Conservation (phyloP, 1,140 invertebrate genomes). For the Drosophila serrata region DNA sequence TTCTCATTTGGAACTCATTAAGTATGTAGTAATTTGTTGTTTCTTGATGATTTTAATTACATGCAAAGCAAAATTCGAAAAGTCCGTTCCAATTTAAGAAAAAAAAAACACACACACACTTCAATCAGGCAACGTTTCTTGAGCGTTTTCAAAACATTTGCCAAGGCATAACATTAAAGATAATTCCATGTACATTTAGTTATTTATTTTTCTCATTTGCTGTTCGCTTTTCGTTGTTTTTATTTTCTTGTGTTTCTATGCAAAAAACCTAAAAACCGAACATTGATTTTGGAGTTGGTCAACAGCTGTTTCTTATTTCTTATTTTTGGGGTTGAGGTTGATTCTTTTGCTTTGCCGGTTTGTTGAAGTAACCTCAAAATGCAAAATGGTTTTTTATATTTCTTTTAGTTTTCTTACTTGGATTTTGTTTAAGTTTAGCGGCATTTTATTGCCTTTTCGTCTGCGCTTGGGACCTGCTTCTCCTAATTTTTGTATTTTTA, state of each 20-base stretch:
- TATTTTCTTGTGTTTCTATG: slow-evolving; percentile 7
- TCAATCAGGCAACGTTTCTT: slow-evolving; percentile 35
- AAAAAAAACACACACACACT: slow-evolving; percentile 29
- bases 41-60: slow-evolving; percentile 31
- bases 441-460: background rate
- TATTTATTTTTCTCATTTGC: slow-evolving; percentile 22
- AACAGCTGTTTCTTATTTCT: slow-evolving; percentile 64
- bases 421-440: slow-evolving; percentile 28
- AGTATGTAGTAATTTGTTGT: background rate
- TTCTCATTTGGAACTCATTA: slow-evolving; percentile 17
- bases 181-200: slow-evolving; percentile 60
- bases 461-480: slow-evolving; percentile 39
- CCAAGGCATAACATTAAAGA: slow-evolving; percentile 54
- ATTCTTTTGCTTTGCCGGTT: slow-evolving; percentile 59
- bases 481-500: slow-evolving; percentile 22
- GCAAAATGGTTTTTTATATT: slow-evolving; percentile 40
- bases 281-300: slow-evolving; percentile 32
- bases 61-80: slow-evolving; percentile 14
- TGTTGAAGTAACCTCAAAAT: slow-evolving; percentile 61
- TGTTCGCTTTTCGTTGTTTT: slow-evolving; percentile 3
- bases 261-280: slow-evolving; percentile 13
- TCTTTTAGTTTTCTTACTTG: slow-evolving; percentile 17
- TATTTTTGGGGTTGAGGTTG: slow-evolving; percentile 72
- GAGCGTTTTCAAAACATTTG: slow-evolving; percentile 64
- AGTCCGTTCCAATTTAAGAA: slow-evolving; percentile 24